Evolutionary conservation across 1,140 invertebrate genomes (phyloP), one percentile per base, ranked within the genome.

Genomic region (Venustaconcha ellipsiformis): DNA sequence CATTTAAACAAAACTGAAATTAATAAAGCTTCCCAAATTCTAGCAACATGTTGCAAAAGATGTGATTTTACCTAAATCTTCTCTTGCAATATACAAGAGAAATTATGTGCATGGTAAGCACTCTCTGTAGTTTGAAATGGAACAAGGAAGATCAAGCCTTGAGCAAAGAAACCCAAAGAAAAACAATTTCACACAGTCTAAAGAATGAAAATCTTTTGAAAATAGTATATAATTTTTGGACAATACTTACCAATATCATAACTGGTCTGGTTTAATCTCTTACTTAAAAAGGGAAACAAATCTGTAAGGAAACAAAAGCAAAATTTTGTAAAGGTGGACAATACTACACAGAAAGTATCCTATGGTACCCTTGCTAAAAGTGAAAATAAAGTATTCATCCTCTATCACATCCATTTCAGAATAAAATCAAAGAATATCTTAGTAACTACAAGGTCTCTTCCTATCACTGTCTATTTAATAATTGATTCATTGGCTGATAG

Each of bases 271-370:
- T 84, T 86, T 60, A 89, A 82, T 76, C 88, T 80, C 78, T 85
- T 84, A 79, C 87, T 88, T 60, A 96, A 90, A 89, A 93, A 95
- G 55, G 95, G 95, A 88, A 95, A 95, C 73, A 95, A 92, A 87
- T 94, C 92, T 91, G 83, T n/a, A 86, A 86, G 74, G 76, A 72
- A 80, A 70, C n/a, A 76, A 74, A 62, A 75, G 60, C 73, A 77
- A n/a, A n/a, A 17, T 17, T 30, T 26, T 76, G 30, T 18, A 70
- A 57, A 76, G 23, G 17, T 57, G 23, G 17, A 26, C 30, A 30
- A 14, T 30, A 58, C 63, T 62, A 55, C 30, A 30, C 48, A 20
- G 57, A 67, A n/a, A 56, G 26, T 66, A 30, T 48, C 18, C 17
- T 5, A 56, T 37, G 11, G 17, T 37, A n/a, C 57, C 14, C 30